Evolutionary conservation across 1,140 invertebrate genomes (phyloP).

Genomic region (Drosophila nikananu): DNA sequence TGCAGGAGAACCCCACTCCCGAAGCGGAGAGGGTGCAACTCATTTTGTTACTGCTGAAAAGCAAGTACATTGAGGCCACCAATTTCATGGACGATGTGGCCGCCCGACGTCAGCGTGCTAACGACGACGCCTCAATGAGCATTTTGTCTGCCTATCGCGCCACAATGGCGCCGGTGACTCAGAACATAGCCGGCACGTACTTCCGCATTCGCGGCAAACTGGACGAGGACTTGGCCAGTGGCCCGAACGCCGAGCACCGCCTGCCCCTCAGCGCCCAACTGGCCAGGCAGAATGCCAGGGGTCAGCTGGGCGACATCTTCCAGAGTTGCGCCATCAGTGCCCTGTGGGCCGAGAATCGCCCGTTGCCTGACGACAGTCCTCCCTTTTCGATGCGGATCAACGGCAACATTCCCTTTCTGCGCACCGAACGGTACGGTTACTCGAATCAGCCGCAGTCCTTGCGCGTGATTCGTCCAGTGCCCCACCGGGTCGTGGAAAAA

Average conservation of each 20-base stretch:
- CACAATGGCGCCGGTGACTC: conserved; percentile 75
- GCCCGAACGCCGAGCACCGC: conserved; percentile 20
- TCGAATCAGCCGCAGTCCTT: not conserved
- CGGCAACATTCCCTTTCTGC: conserved; percentile 70
- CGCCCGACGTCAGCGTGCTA: conserved; percentile 1
- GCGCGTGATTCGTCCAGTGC: conserved; percentile 43
- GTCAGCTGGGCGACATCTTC: conserved; percentile 62
- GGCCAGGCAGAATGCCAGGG: conserved; percentile 62
- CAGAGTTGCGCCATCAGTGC: conserved; percentile 70
- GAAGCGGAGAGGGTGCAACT: conserved; percentile 67
- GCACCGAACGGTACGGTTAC: conserved; percentile 42
- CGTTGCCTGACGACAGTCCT: not conserved
- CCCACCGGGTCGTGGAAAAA: conserved; percentile 53
- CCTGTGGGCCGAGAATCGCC: conserved; percentile 54
- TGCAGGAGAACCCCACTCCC: conserved; percentile 43
- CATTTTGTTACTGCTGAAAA: conserved; percentile 73
- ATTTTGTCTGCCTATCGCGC: conserved; percentile 69
- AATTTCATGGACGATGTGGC: conserved; percentile 72
- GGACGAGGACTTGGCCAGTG: conserved; percentile 11
- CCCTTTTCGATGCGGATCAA: not conserved
- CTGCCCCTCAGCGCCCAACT: conserved; percentile 75
- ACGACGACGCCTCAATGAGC: conserved; percentile 16
- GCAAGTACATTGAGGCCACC: conserved; percentile 81
- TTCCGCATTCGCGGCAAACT: conserved; percentile 63
- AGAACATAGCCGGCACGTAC: conserved; percentile 68